phyloP scores from a whole-genome alignment of 1,140 invertebrate genomes.

The Polypedilum pembai region DNA sequence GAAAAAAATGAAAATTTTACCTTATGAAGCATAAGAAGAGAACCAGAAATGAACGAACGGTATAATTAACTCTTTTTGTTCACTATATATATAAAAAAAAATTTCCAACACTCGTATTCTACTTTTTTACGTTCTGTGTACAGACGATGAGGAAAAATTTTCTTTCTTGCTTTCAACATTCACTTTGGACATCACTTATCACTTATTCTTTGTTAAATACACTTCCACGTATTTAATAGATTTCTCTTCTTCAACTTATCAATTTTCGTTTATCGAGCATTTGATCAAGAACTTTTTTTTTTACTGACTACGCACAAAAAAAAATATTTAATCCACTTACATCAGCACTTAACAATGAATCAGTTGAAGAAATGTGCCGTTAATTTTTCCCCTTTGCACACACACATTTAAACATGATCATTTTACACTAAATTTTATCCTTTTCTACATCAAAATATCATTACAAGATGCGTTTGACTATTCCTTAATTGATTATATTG shows the following conservation, averaged over 20 bases:
- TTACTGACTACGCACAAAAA: conserved; percentile 24
- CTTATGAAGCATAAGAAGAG: conserved; percentile 23
- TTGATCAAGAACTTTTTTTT: conserved; percentile 5
- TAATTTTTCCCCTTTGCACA: conserved; percentile 23
- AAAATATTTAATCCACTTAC: conserved; percentile 22
- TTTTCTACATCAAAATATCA: neutral
- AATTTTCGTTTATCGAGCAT: neutral
- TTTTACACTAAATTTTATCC: conserved; percentile 12
- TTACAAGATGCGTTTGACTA: neutral
- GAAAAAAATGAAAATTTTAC: neutral
- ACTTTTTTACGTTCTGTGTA: neutral
- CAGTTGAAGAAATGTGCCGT: conserved; percentile 26
- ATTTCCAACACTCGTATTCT: neutral
- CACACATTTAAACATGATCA: neutral
- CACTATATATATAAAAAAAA: neutral
- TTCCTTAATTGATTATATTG: neutral
- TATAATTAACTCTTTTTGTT: conserved; percentile 27
- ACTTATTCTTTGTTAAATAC: neutral
- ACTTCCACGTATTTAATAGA: conserved; percentile 10
- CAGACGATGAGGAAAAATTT: neutral
- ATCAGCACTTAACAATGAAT: conserved; percentile 27
- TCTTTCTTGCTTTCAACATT: neutral
- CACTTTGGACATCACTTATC: conserved; percentile 21
- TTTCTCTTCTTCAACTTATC: neutral
- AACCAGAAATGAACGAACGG: conserved; percentile 24